These are phyloP conservation scores for Botia kubotai DNA, from an alignment of 2,797 vertebrate species.

Conservation along the genomic window DNA sequence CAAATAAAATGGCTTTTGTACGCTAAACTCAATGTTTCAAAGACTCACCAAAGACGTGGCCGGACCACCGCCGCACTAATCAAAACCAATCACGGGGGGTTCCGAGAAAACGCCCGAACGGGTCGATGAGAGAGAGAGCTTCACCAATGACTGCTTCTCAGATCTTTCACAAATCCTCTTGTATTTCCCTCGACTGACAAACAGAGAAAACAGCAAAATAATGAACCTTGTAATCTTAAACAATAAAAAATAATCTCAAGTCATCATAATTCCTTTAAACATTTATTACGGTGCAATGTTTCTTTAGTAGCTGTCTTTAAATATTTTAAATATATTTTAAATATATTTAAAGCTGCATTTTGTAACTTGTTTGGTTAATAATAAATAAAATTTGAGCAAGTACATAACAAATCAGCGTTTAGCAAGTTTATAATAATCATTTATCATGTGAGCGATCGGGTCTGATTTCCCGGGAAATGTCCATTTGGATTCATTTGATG, in stretches of 20 bases:
- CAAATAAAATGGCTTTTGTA: constrained; percentile 58
- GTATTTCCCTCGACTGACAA: background rate
- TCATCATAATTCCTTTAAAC: background rate
- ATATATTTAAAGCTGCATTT: background rate
- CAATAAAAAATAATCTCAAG: background rate
- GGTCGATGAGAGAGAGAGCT: constrained; percentile 35
- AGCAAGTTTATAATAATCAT: too few relatives aligned
- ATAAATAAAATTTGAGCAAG: too few relatives aligned
- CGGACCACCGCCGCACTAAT: constrained; percentile 57
- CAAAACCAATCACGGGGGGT: constrained; percentile 26
- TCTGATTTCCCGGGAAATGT: too few relatives aligned
- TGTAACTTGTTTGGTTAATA: too few relatives aligned
- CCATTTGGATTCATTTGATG: too few relatives aligned
- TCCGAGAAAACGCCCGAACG: constrained; percentile 9
- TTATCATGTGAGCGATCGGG: too few relatives aligned
- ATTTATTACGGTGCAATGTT: constrained; percentile 33
- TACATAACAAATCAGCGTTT: too few relatives aligned
- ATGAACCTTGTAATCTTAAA: background rate
- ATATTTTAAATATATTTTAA: constrained; percentile 6
- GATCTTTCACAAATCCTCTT: background rate
- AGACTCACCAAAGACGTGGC: constrained; percentile 36
- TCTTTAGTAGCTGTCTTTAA: constrained; percentile 10
- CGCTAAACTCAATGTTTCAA: constrained; percentile 40
- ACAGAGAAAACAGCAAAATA: background rate
- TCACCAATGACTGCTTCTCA: constrained; percentile 19